Evolutionary conservation across 2,888 invertebrate genomes (phyloP).

Genomic region (Argyresthia albistria): DNA sequence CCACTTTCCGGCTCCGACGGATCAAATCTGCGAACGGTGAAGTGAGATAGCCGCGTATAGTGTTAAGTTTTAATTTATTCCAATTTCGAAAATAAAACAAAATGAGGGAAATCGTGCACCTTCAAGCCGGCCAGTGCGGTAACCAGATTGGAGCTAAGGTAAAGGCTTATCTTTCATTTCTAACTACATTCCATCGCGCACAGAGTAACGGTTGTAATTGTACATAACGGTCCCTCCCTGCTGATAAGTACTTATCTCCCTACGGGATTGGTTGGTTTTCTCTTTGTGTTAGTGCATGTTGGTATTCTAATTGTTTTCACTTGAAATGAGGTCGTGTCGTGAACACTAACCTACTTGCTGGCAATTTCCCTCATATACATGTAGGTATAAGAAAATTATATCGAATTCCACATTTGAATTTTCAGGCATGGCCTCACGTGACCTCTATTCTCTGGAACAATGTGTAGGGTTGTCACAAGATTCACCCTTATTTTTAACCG

Average conservation of each 20-base stretch:
- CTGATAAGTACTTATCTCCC: constrained; percentile 6
- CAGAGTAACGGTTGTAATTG: neutral
- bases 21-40: constrained; percentile 60
- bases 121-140: constrained; percentile 88
- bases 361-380: too few species aligned
- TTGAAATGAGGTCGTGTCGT: neutral
- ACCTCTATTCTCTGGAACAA: constrained; percentile 8
- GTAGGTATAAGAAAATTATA: neutral
- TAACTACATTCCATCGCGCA: neutral
- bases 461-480: constrained; percentile 5
- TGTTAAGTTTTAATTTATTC: constrained; percentile 54
- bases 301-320: neutral
- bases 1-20: constrained; percentile 34
- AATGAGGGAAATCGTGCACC: constrained; percentile 89
- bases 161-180: constrained; percentile 11
- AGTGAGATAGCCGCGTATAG: constrained; percentile 60
- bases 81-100: constrained; percentile 44
- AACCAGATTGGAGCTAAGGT: constrained; percentile 84
- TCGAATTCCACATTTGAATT: constrained; percentile 20
- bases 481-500: too few species aligned
- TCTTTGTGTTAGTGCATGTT: constrained; percentile 11
- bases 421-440: constrained; percentile 30
- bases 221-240: constrained; percentile 4
- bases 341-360: neutral
- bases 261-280: constrained; percentile 13